phyloP scores from a whole-genome alignment of 2,888 invertebrate species.

The Spicauda simplicius region DNA sequence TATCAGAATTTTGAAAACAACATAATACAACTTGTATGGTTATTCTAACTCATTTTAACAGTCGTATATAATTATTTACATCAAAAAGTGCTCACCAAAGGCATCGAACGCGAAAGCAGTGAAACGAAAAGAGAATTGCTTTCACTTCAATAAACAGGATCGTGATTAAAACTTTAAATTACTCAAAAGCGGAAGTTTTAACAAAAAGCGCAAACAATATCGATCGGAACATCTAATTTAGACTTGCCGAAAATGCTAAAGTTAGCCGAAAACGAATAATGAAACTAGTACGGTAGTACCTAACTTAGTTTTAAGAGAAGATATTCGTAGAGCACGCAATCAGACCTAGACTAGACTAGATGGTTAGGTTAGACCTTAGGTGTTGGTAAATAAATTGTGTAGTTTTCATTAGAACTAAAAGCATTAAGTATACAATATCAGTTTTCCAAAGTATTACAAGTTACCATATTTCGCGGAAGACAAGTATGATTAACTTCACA shows the following conservation, averaged over 20 bases:
- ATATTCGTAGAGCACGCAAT: too few relatives aligned
- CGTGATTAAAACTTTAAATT: slow-evolving; percentile 53
- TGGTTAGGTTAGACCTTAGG: too few relatives aligned
- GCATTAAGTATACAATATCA: too few relatives aligned
- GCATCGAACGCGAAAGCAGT: slow-evolving; percentile 4
- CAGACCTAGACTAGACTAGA: too few relatives aligned
- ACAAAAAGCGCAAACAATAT: slow-evolving; percentile 57
- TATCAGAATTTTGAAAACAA: too few relatives aligned
- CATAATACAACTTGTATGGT: too few relatives aligned
- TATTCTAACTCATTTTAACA: neutral
- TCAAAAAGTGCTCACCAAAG: neutral
- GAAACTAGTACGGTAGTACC: slow-evolving; percentile 49
- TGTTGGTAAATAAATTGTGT: too few relatives aligned
- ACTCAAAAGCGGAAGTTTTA: slow-evolving; percentile 45
- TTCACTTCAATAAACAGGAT: slow-evolving; percentile 31
- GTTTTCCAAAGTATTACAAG: too few relatives aligned
- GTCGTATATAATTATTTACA: neutral
- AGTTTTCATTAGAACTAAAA: too few relatives aligned
- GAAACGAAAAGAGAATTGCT: slow-evolving; percentile 27
- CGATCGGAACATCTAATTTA: slow-evolving; percentile 59
- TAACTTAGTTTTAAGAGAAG: neutral
- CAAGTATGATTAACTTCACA: too few relatives aligned
- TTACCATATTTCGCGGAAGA: too few relatives aligned
- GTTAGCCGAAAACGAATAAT: slow-evolving; percentile 78
- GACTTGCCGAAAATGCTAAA: slow-evolving; percentile 66